Conservation (phyloP, 2,888 invertebrate genomes). For the Tipula helvola region DNA sequence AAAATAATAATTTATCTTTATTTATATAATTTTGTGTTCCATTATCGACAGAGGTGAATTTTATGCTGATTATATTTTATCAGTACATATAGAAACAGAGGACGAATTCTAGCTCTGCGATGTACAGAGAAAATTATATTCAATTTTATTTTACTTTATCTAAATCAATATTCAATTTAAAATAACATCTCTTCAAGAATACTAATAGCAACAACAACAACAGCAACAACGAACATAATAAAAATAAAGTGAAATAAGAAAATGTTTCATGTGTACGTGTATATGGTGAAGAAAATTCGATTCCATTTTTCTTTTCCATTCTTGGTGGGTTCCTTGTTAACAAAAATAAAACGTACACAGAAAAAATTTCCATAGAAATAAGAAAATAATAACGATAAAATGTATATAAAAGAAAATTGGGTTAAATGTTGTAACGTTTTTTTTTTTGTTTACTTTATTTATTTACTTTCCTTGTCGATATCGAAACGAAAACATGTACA, state of each 20-base stretch:
- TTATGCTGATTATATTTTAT: not conserved
- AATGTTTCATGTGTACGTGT: not conserved
- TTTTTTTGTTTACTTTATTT: not conserved
- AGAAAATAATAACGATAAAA: not conserved
- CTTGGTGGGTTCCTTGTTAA: not conserved
- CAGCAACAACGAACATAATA: not conserved
- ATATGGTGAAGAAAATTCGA: not conserved
- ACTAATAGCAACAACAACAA: not conserved
- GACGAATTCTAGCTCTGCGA: not conserved
- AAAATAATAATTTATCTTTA: constrained; percentile 9
- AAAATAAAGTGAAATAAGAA: not conserved
- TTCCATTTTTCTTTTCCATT: not conserved
- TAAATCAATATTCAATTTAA: constrained; percentile 4
- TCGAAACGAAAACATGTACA: not conserved
- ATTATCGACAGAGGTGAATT: not conserved
- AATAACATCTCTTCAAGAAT: not conserved
- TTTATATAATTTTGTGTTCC: not conserved
- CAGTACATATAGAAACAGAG: not conserved
- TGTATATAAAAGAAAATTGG: not conserved
- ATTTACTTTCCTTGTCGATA: not conserved
- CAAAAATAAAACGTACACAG: not conserved
- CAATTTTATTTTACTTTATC: not conserved
- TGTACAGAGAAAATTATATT: not conserved
- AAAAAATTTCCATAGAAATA: not conserved
- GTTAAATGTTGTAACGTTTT: not conserved